Evolutionary conservation across 2,797 vertebrate genomes (phyloP).

Genomic region (Ptychobarbus kaznakovi): DNA sequence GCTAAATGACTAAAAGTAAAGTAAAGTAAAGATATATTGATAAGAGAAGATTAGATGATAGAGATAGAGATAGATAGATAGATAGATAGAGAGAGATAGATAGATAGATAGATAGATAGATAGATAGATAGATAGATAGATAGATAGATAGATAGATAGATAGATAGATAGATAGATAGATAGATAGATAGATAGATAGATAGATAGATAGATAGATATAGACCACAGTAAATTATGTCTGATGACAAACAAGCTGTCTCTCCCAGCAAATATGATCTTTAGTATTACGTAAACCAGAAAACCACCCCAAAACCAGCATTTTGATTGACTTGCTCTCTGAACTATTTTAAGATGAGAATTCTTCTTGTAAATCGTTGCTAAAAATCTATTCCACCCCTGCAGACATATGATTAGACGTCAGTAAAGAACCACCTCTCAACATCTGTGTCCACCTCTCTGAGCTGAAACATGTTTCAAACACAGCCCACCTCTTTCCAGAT

Average conservation of each 20-base stretch:
- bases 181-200: too few relatives aligned
- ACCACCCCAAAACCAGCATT: background rate
- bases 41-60: background rate
- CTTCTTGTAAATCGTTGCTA: background rate
- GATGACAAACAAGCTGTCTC: background rate
- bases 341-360: background rate
- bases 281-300: background rate
- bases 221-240: background rate
- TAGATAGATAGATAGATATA: too few relatives aligned
- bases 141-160: too few relatives aligned
- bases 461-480: constrained; percentile 18
- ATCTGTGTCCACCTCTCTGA: constrained; percentile 20
- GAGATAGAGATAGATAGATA: too few relatives aligned
- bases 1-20: too few relatives aligned
- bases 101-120: background rate
- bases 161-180: too few relatives aligned
- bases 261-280: background rate
- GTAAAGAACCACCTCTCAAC: constrained; percentile 1
- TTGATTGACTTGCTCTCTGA: background rate
- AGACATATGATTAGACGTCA: background rate
- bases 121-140: background rate
- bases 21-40: background rate
- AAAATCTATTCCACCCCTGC: background rate
- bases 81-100: too few relatives aligned
- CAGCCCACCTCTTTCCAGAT: constrained; percentile 20